Evolutionary conservation across 2,797 vertebrate species (phyloP).

Genomic region (Etheostoma nigrum): DNA sequence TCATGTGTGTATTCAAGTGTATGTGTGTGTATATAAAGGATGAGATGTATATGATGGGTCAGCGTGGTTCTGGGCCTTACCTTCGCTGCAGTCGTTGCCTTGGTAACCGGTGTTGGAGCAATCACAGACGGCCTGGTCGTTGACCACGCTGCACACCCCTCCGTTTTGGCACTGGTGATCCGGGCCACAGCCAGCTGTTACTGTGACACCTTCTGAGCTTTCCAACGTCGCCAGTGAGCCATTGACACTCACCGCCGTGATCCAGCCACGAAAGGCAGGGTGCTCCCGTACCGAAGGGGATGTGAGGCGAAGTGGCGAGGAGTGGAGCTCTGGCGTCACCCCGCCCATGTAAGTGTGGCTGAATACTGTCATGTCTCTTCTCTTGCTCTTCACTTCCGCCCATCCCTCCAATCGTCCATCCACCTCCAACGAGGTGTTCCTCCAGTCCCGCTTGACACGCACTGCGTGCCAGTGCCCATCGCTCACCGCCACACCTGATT

Average conservation of each 20-base stretch:
- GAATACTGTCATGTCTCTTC: constrained; percentile 98
- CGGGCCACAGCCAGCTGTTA: constrained; percentile 85
- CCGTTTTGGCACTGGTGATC: constrained; percentile 95
- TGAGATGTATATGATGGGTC: constrained; percentile 75
- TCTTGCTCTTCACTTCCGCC: constrained; percentile 97
- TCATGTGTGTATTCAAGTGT: constrained; percentile 30
- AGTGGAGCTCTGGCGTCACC: constrained; percentile 91
- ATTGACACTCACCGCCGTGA: constrained; percentile 93
- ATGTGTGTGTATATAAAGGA: constrained; percentile 57
- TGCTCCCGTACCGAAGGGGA: constrained; percentile 91
- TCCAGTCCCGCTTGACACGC: constrained; percentile 94
- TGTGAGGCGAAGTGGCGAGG: constrained; percentile 92
- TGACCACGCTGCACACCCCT: constrained; percentile 95
- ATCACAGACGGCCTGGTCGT: constrained; percentile 94
- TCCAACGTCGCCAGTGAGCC: constrained; percentile 85
- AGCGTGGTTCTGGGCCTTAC: constrained; percentile 88
- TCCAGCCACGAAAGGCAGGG: constrained; percentile 94
- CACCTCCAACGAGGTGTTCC: constrained; percentile 96
- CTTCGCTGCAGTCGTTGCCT: constrained; percentile 99
- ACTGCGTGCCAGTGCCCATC: constrained; percentile 95
- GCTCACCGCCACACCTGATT: constrained; percentile 92
- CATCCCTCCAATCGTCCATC: constrained; percentile 91
- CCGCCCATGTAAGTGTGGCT: constrained; percentile 95
- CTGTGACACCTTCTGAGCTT: constrained; percentile 91
- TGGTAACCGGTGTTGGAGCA: constrained; percentile 97